These are phyloP conservation scores for Podabrus alpinus DNA, from an alignment of 2,888 invertebrate genomes.

Conservation along the genomic window DNA sequence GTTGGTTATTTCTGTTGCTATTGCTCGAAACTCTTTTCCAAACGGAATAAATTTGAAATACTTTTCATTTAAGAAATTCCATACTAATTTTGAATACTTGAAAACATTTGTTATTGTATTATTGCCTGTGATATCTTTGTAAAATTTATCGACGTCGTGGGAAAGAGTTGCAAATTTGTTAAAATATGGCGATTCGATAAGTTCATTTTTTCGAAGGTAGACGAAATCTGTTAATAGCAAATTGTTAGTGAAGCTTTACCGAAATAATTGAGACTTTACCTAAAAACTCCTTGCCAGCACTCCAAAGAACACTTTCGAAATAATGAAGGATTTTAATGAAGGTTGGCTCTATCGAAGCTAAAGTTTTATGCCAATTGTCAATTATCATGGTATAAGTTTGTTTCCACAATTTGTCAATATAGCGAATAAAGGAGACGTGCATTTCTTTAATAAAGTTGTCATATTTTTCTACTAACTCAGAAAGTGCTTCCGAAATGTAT, in stretches of 20 bases:
- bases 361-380: constrained; percentile 73
- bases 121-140: constrained; percentile 76
- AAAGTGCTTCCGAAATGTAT: constrained; percentile 70
- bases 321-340: constrained; percentile 78
- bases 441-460: constrained; percentile 78
- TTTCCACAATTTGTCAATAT: constrained; percentile 76
- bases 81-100: constrained; percentile 72
- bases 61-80: constrained; percentile 69
- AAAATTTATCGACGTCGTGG: constrained; percentile 78
- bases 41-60: constrained; percentile 71
- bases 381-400: constrained; percentile 67
- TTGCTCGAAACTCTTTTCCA: constrained; percentile 67
- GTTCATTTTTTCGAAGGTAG: constrained; percentile 76
- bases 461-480: constrained; percentile 73
- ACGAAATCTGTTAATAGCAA: constrained; percentile 65
- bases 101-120: constrained; percentile 78
- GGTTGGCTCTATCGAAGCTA: constrained; percentile 77
- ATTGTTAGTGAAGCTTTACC: not conserved
- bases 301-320: constrained; percentile 73
- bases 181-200: constrained; percentile 81
- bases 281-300: constrained; percentile 73
- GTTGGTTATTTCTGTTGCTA: constrained; percentile 64
- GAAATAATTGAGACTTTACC: constrained; percentile 47
- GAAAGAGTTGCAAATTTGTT: constrained; percentile 79
- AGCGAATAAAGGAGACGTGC: constrained; percentile 70